Evolutionary conservation across 2,797 vertebrate genomes (phyloP).

Genomic region (Micromesistius poutassou): DNA sequence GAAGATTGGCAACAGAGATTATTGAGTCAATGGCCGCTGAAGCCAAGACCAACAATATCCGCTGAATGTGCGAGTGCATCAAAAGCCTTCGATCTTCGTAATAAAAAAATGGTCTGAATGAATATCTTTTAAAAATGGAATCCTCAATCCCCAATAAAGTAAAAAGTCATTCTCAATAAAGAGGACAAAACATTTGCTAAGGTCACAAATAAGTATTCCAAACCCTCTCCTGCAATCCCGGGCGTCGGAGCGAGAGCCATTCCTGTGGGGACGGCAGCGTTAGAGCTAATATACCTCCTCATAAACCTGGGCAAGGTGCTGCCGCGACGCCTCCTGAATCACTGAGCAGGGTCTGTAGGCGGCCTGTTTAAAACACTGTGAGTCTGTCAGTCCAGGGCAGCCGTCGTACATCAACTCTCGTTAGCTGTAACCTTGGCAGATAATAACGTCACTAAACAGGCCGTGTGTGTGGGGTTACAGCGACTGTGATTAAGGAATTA

Average conservation of each 20-base stretch:
- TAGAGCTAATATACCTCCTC: slow-evolving; percentile 50
- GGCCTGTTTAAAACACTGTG: slow-evolving; percentile 58
- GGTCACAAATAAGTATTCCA: slow-evolving; percentile 23
- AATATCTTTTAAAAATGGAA: neutral
- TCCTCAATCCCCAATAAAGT: slow-evolving; percentile 6
- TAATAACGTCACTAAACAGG: slow-evolving; percentile 72
- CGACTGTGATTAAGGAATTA: slow-evolving; percentile 74
- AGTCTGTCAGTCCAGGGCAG: slow-evolving; percentile 70
- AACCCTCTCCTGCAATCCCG: slow-evolving; percentile 31
- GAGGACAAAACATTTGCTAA: slow-evolving; percentile 19
- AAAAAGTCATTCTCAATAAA: slow-evolving; percentile 27
- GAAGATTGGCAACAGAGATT: neutral
- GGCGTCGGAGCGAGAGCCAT: slow-evolving; percentile 34
- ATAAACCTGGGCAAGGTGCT: slow-evolving; percentile 56
- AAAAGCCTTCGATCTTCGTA: neutral
- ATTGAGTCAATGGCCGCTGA: neutral
- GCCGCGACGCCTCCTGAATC: slow-evolving; percentile 55
- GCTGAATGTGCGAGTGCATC: neutral
- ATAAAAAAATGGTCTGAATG: neutral
- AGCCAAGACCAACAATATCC: slow-evolving; percentile 9
- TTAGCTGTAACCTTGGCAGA: slow-evolving; percentile 78
- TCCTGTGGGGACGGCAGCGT: slow-evolving; percentile 36
- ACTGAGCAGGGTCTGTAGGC: slow-evolving; percentile 64
- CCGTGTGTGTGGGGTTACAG: slow-evolving; percentile 64
- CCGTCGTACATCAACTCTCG: slow-evolving; percentile 59